phyloP scores from a whole-genome alignment of 2,797 vertebrate species.

The Sebastes cheni region DNA sequence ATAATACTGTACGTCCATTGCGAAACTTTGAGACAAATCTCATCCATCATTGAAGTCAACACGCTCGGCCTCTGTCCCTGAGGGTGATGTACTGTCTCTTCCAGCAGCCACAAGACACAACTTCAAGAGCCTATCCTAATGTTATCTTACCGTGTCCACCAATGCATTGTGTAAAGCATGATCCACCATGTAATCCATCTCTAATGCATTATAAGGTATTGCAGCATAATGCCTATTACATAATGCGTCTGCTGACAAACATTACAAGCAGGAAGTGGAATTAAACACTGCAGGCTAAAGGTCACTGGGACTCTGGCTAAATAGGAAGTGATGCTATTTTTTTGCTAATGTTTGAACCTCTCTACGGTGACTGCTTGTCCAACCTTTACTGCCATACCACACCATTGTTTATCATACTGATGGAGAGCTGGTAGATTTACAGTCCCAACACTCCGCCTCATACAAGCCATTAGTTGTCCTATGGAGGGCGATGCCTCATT shows the following conservation, averaged over 20 bases:
- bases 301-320: not conserved
- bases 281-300: not conserved
- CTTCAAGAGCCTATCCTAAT: not conserved
- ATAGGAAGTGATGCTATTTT: conserved; percentile 14
- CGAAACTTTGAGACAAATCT: conserved; percentile 50
- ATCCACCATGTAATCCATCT: conserved; percentile 26
- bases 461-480: conserved; percentile 53
- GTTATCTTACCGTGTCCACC: not conserved
- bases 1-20: not conserved
- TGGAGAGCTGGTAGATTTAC: conserved; percentile 55
- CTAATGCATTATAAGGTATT: conserved; percentile 38
- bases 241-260: conserved; percentile 19
- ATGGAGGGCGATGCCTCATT: conserved; percentile 57
- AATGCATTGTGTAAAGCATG: conserved; percentile 1
- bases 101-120: conserved; percentile 2
- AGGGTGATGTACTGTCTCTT: conserved; percentile 6
- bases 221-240: conserved; percentile 23
- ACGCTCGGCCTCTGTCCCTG: not conserved
- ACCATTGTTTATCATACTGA: conserved; percentile 45
- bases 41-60: conserved; percentile 17
- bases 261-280: conserved; percentile 1
- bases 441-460: conserved; percentile 55
- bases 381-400: not conserved
- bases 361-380: not conserved
- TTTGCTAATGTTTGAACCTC: not conserved